These are phyloP conservation scores for Nycteola revayana DNA, from an alignment of 2,888 invertebrate species.

Conservation along the genomic window DNA sequence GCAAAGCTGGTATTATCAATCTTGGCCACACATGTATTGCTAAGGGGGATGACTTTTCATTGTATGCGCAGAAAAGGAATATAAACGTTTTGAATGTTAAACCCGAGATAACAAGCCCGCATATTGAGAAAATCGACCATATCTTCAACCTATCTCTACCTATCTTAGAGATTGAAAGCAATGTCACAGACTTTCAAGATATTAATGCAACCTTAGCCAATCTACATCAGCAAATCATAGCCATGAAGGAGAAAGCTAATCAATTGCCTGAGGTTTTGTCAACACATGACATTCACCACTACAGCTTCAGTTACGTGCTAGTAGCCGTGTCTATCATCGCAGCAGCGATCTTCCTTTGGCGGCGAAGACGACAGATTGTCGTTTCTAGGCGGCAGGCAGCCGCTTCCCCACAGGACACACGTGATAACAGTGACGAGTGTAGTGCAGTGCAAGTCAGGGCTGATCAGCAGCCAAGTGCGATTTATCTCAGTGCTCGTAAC, in stretches of 20 bases:
- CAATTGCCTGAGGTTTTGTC: neutral
- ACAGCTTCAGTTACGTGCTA: neutral
- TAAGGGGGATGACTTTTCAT: neutral
- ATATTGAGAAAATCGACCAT: neutral
- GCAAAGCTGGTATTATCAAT: neutral
- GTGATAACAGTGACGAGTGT: neutral
- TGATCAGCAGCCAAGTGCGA: neutral
- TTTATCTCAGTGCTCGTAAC: no score
- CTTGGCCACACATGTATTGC: neutral
- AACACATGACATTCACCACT: slow-evolving; percentile 1
- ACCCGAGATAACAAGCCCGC: neutral
- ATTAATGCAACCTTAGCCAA: neutral
- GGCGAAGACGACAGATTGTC: neutral
- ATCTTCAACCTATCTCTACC: slow-evolving; percentile 1
- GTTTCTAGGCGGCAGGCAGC: no score
- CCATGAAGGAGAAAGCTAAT: neutral
- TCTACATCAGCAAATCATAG: neutral
- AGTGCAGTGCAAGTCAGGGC: neutral
- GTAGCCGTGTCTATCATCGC: neutral
- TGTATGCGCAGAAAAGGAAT: neutral
- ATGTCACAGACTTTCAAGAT: neutral
- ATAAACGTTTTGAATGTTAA: neutral
- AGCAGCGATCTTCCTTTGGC: neutral
- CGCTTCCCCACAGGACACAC: neutral
- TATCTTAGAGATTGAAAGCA: no score